These are phyloP conservation scores for Scolopax bukidnonensis DNA, from an alignment of 2,797 vertebrate genomes.

Conservation along the genomic window DNA sequence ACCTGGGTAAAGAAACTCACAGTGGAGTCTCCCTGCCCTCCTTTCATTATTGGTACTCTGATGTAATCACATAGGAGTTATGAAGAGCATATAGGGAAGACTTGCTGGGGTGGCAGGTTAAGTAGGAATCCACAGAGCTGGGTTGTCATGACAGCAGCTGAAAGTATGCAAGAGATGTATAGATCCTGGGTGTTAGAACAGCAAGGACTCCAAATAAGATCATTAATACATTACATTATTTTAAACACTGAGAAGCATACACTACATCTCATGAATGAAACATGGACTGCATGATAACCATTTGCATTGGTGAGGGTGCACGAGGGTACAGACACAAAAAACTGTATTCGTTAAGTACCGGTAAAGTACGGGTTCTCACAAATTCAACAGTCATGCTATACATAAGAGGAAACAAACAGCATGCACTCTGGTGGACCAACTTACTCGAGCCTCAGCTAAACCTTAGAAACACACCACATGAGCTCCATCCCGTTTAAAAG, in stretches of 20 bases:
- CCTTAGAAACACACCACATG: neutral
- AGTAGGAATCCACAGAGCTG: conserved; percentile 62
- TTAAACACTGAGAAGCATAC: conserved; percentile 26
- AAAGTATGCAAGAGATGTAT: conserved; percentile 60
- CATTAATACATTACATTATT: conserved; percentile 17
- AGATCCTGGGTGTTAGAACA: conserved; percentile 50
- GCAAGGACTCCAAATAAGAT: conserved; percentile 41
- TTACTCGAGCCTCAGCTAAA: neutral
- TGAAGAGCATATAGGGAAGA: conserved; percentile 53
- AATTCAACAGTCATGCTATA: neutral
- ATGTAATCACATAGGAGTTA: conserved; percentile 50
- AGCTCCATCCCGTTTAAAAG: conserved; percentile 7
- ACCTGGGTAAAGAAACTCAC: conserved; percentile 62
- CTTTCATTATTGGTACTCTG: conserved; percentile 54
- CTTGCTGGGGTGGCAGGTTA: conserved; percentile 68
- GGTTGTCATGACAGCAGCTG: conserved; percentile 72
- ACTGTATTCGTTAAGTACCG: neutral
- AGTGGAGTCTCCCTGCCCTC: conserved; percentile 66
- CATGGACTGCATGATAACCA: neutral
- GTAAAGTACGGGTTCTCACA: neutral
- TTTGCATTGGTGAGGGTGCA: neutral
- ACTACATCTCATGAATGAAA: conserved; percentile 10
- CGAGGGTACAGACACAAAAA: fast-evolving
- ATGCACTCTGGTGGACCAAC: neutral
- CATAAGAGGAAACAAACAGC: neutral